Percentiles rank a stretch among this genome's conserved stretches.
phyloP scores from a whole-genome alignment of 2,888 invertebrate species.

The Nomada lathburiana region DNA sequence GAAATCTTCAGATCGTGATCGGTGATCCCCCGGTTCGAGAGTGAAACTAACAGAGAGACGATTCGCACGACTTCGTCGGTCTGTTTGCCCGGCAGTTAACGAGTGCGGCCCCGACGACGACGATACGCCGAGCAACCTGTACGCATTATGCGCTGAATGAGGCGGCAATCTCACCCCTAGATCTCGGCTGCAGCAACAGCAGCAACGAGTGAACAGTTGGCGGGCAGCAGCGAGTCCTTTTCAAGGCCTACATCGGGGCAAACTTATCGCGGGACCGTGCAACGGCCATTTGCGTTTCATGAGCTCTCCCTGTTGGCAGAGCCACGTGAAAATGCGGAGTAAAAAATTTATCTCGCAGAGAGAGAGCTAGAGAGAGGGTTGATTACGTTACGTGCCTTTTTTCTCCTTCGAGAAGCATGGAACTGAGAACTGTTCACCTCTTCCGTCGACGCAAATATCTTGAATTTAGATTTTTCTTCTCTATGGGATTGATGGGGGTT shows the following conservation, averaged over 20 bases:
- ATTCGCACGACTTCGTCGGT: conserved; percentile 61
- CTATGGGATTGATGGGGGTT: conserved; percentile 1
- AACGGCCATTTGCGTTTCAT: conserved; percentile 68
- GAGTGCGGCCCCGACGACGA: conserved; percentile 59
- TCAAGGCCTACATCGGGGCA: conserved; percentile 61
- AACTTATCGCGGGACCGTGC: conserved; percentile 64
- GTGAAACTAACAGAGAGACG: neutral
- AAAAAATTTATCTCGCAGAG: conserved; percentile 49
- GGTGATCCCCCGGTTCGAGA: neutral
- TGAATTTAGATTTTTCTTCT: no score
- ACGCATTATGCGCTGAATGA: conserved; percentile 74
- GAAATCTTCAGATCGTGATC: conserved; percentile 27
- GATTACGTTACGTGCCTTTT: conserved; percentile 41
- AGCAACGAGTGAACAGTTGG: conserved; percentile 63
- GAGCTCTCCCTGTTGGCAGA: conserved; percentile 41
- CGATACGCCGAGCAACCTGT: conserved; percentile 59
- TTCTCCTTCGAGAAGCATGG: neutral
- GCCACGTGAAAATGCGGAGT: conserved; percentile 39
- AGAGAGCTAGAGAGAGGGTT: neutral
- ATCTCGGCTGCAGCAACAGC: conserved; percentile 55
- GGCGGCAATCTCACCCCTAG: conserved; percentile 67
- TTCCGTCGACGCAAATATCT: conserved; percentile 6
- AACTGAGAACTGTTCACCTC: conserved; percentile 19
- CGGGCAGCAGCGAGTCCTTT: conserved; percentile 54
- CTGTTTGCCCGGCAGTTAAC: conserved; percentile 68